Evolutionary conservation across 2,888 invertebrate species (phyloP), one percentile per base, ranked within the genome.

Genomic region (Tachina lurida): DNA sequence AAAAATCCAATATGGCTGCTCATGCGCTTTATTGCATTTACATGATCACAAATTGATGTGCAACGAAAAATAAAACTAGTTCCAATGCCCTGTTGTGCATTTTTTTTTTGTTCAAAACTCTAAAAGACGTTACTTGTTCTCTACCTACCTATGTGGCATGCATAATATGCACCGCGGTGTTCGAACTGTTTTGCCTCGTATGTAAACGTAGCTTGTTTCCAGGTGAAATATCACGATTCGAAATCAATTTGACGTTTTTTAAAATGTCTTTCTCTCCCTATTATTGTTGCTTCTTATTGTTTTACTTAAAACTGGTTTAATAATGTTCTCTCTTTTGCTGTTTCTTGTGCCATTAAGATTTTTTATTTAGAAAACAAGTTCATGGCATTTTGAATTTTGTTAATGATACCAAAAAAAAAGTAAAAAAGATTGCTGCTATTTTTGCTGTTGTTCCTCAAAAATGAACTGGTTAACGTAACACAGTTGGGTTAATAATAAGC

Each of bases 241-340:
- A 60, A 83, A 75, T 76, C 45, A 74, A 45, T 41, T 68, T 65
- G 31, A 77, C 17, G 63, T 47, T 74, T 49, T 74, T 41, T 60
- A 67, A 13, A 13, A 39, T 22, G 9, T 63, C 70, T 68, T 63
- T n/a, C 15, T 74, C 15, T 49, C 39, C 22, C 62, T 47, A n/a
- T 43, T 43, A 52, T 9, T 75, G 54, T 58, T 47, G 77, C 52
- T 62, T 65, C 9, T 78, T n/a, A 13, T 65, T 39, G 47, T 58
- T 79, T 79, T 19, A 71, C 63, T 60, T 77, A 17, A 56, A 88
- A 88, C 88, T 85, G 87, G 88, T 88, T 88, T 87, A 76, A 88
- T 87, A 71, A 88, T 87, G 65, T 83, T 75, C 79, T 83, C 58
- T 85, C 78, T 68, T 52, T 58, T 8, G 19, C 52, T 54, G 10